A percentile compares a stretch with the other conserved stretches of the same genome.
Evolutionary conservation across 2,113 vertebrate species (phyloP).

Genomic region (Pica pica): DNA sequence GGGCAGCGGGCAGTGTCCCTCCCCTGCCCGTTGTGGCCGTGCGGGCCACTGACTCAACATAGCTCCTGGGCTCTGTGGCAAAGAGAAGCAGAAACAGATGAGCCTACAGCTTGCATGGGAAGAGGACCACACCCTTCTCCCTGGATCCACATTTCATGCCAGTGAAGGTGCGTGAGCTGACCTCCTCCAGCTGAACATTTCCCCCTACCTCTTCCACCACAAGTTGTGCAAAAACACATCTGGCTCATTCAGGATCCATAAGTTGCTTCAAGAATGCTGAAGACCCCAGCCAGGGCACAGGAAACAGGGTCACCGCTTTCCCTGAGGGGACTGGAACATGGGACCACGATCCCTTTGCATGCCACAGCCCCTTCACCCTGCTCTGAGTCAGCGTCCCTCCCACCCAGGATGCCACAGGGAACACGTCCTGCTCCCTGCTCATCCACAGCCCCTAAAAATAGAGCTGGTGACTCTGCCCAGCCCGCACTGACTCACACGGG

Average conservation of each 20-base stretch:
- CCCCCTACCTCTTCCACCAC: not conserved
- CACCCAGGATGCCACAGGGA: not conserved
- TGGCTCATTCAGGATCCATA: not conserved
- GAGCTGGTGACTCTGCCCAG: not conserved
- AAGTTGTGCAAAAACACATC: not conserved
- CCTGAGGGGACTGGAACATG: not conserved
- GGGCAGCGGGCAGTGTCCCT: conserved; percentile 29
- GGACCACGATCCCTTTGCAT: accelerated
- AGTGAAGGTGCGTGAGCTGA: not conserved
- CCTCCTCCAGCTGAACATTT: not conserved
- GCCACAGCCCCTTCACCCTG: not conserved
- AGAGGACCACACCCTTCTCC: not conserved
- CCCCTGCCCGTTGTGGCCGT: conserved; percentile 75
- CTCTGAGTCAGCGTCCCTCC: conserved; percentile 4
- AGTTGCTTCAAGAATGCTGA: not conserved
- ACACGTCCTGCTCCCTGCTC: not conserved
- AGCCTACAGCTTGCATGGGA: not conserved
- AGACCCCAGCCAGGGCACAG: not conserved
- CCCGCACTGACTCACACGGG: not conserved
- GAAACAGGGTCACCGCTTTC: not conserved
- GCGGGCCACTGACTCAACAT: conserved; percentile 91
- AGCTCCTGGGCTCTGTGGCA: conserved; percentile 86
- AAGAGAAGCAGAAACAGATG: not conserved
- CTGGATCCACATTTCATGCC: accelerated
- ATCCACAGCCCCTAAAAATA: conserved; percentile 9